phyloP scores from a whole-genome alignment of 2,888 invertebrate species.

The Bellardia bayeri region DNA sequence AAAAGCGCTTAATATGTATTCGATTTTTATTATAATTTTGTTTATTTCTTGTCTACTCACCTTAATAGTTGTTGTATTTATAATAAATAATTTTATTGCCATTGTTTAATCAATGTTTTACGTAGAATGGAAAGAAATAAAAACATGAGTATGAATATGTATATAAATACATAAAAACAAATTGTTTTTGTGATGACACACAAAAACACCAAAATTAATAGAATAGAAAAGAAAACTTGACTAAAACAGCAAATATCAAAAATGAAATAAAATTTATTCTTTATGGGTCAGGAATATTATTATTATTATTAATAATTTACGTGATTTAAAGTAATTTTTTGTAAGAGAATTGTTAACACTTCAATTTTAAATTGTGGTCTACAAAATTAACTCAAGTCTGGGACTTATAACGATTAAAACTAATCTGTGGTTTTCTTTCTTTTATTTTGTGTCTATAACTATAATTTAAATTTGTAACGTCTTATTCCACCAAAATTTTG shows the following conservation, averaged over 20 bases:
- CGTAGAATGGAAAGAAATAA: neutral
- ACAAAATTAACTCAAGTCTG: too few species aligned
- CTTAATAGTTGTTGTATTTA: neutral
- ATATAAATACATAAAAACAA: too few species aligned
- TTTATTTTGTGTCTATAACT: neutral
- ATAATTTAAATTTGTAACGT: neutral
- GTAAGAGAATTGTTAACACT: neutral
- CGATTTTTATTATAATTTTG: conserved; percentile 27
- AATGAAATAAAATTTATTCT: conserved; percentile 29
- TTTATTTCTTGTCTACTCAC: conserved; percentile 5
- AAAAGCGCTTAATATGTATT: neutral
- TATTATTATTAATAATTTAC: neutral
- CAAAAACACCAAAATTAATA: neutral
- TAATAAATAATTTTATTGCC: conserved; percentile 10
- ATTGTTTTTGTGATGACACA: conserved; percentile 5
- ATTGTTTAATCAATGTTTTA: conserved; percentile 64
- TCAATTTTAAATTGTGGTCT: neutral
- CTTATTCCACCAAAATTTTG: conserved; percentile 4
- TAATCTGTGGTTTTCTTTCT: neutral
- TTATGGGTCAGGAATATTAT: neutral
- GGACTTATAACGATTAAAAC: too few species aligned
- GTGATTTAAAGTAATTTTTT: neutral
- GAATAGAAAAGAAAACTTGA: conserved; percentile 1
- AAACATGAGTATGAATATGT: neutral
- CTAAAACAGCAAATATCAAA: conserved; percentile 22